Conservation (phyloP, 2,888 invertebrate species). For the Hydropsyche betteni region DNA sequence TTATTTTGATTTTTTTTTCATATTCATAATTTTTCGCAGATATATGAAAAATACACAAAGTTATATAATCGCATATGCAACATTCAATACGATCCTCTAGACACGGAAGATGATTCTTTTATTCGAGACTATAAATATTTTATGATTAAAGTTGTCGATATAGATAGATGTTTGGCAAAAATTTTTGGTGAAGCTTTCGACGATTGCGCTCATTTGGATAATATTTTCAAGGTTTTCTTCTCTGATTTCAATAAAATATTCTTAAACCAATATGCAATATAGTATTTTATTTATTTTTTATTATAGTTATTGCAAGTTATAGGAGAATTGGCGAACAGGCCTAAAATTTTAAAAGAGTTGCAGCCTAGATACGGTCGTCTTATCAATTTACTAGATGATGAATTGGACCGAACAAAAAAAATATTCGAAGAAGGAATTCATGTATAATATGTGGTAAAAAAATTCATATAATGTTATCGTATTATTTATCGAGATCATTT, state of each 20-base stretch:
- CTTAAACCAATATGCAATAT: not conserved
- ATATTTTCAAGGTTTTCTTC: slow-evolving; percentile 59
- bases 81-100: slow-evolving; percentile 79
- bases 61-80: slow-evolving; percentile 57
- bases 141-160: slow-evolving; percentile 70
- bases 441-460: slow-evolving; percentile 45
- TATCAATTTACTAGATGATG: slow-evolving; percentile 71
- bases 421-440: slow-evolving; percentile 69
- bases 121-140: slow-evolving; percentile 72
- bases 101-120: slow-evolving; percentile 75
- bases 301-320: slow-evolving; percentile 76
- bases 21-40: slow-evolving; percentile 36
- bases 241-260: slow-evolving; percentile 5
- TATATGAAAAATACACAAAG: slow-evolving; percentile 56
- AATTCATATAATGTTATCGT: not conserved
- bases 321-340: slow-evolving; percentile 78
- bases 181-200: slow-evolving; percentile 83
- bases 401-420: slow-evolving; percentile 73
- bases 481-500: not conserved
- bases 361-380: slow-evolving; percentile 72
- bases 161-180: slow-evolving; percentile 81
- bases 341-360: slow-evolving; percentile 77
- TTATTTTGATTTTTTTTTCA: slow-evolving; percentile 38
- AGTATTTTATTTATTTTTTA: slow-evolving; percentile 28
- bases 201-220: slow-evolving; percentile 71